Base-by-base conservation (phyloP, 35 echinoderm and acorn worm genomes). In the Heliocidaris erythrogramma region DNA sequence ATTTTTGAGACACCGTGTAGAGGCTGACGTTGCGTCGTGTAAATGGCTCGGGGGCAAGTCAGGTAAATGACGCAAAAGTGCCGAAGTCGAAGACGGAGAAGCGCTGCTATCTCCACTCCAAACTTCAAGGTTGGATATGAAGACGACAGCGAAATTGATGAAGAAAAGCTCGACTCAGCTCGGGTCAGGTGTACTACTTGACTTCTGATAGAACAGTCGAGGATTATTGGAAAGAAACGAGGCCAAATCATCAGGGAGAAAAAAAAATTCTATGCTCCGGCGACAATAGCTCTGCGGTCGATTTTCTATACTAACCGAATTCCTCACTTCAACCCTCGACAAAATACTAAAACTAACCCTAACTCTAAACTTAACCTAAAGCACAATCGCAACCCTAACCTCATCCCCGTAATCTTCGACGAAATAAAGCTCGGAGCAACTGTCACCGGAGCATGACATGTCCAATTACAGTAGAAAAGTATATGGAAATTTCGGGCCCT, bases 21-120 rank as follows among this genome's bases (percentile, higher is more conserved):
- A 5, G 87, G 14, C 87, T 32, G 31, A 13, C 31, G 87, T 89
- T 89, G 47, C 87, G 87, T 89, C 31, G 87, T 89, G 87, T 89
- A 89, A 89, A 89, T 89, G 87, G 87, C 87, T 48, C 13, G 87
- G 30, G 65, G 87, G 87, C 87, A 48, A 32, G 87, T 16, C 87
- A 48, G 87, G 87, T 48, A 89, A 89, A 89, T 89, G 87, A 89
- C 87, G 87, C 87, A 89, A 89, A 89, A 89, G 87, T 89, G 87
- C 87, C 87, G 87, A 89, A 35, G 18, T 13, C 14, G 87, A 32
- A 78, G 87, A 48, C 87, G 29, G 42, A 9, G 18, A 89, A 89
- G 47, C 87, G 87, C 24, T 32, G 87, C 87, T 89, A 31, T 17
- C 87, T 30, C 31, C 87, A 47, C 87, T 89, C 87, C 47, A 27